Evolutionary conservation across 1,140 invertebrate genomes (phyloP), one percentile per base, ranked within the genome.

Genomic region (Trachymyrmex septentrionalis): DNA sequence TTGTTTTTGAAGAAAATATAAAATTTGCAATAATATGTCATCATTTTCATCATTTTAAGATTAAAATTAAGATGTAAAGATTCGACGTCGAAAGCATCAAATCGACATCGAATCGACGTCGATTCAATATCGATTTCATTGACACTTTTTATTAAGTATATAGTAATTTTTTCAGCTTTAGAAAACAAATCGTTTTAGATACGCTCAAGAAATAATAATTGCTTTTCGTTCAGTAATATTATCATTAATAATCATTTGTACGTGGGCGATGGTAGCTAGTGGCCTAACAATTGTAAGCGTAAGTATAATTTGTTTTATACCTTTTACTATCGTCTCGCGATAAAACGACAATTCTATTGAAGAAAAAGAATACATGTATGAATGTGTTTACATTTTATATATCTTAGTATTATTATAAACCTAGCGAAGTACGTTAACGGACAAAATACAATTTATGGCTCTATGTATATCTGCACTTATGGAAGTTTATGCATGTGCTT

Each of bases 401-500:
- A 48, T 24, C 2, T n/a, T 34, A 19, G 0, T 72, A 34, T 75
- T 14, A 34, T 59, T 59, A 19, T 38, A 57, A 21, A n/a, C 1
- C 14, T 24, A 81, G 77, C 19, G 1, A 81, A 44, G 50, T 55
- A 53, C 63, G 5, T 5, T 92, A 21, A 21, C 87, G 7, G 82
- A 90, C 0, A 92, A 92, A 76, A 0, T 87, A 9, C 92, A 90
- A 6, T 88, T 88, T 12, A 7, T 81, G 0, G 63, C 78, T 9
- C 59, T 91, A 24, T 66, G 66, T 6, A 30, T 48, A 5, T 75
- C 86, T 27, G 87, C 78, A 9, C 61, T 80, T 3, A 2, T 88
- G 5, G 91, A 90, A 34, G 86, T 92, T 4, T 92, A 91, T 64
- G 85, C 90, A 55, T 92, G 88, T 44, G 80, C 89, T 0, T 92